These are phyloP conservation scores for Falco cherrug DNA, from an alignment of 2,797 vertebrate species.

Conservation along the genomic window DNA sequence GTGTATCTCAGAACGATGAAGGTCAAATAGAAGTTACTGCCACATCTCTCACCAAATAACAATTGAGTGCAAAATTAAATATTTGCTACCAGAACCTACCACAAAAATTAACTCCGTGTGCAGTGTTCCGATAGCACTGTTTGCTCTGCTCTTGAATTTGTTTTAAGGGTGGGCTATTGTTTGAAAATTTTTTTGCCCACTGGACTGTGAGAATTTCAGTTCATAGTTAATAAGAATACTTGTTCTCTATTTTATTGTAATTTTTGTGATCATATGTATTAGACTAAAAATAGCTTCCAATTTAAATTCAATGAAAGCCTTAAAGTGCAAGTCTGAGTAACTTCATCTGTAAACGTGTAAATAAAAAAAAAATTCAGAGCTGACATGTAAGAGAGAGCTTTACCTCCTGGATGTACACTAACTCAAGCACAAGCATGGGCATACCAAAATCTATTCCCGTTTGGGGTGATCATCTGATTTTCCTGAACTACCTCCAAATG, in stretches of 20 bases:
- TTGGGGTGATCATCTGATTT: not conserved
- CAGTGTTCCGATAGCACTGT: not conserved
- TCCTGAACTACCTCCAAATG: not conserved
- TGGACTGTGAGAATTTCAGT: not conserved
- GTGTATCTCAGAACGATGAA: slow-evolving; percentile 35
- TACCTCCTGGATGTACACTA: not conserved
- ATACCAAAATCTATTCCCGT: rapidly evolving
- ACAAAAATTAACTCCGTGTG: not conserved
- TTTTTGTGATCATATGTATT: not conserved
- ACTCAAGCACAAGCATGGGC: not conserved
- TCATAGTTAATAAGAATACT: not conserved
- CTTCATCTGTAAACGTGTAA: not conserved
- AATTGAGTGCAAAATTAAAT: slow-evolving; percentile 38
- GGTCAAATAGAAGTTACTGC: slow-evolving; percentile 52
- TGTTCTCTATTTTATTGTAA: not conserved
- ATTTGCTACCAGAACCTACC: not conserved
- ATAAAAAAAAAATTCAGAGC: not conserved
- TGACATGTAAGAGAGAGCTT: rapidly evolving
- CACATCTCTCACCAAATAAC: slow-evolving; percentile 25
- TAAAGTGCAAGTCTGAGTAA: not conserved
- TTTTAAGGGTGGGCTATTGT: not conserved
- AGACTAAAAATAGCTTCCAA: not conserved
- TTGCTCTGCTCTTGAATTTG: not conserved
- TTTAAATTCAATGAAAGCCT: not conserved
- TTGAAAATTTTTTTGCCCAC: not conserved